A percentile compares a stretch with the other conserved stretches of the same genome.
phyloP scores from a whole-genome alignment of 2,888 invertebrate species.

The Schizotus pectinicornis region DNA sequence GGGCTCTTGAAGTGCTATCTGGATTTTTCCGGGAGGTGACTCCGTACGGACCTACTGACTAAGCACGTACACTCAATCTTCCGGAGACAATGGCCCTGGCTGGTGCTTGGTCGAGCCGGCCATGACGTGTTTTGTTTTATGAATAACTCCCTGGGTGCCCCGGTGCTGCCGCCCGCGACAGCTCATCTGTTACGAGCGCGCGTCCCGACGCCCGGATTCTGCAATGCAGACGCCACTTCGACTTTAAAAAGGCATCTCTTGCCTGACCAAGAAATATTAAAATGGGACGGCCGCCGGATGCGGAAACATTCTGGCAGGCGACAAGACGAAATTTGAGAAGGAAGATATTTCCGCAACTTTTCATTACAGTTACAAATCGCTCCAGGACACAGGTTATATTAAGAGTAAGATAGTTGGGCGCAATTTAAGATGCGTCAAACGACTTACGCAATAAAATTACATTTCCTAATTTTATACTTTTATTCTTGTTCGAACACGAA shows the following conservation, averaged over 20 bases:
- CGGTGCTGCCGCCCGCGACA: slow-evolving; percentile 39
- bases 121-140: slow-evolving; percentile 45
- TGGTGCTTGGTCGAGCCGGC: slow-evolving; percentile 29
- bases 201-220: slow-evolving; percentile 37
- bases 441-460: too few species aligned
- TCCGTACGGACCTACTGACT: slow-evolving; percentile 31
- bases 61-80: slow-evolving; percentile 35
- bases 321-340: too few species aligned
- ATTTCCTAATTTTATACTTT: too few species aligned
- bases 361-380: too few species aligned
- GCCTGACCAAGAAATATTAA: too few species aligned
- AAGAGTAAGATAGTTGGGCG: too few species aligned
- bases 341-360: too few species aligned
- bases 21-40: slow-evolving; percentile 32
- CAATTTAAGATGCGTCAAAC: too few species aligned
- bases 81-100: slow-evolving; percentile 30
- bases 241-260: not conserved
- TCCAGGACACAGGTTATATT: too few species aligned
- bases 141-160: slow-evolving; percentile 44
- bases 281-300: too few species aligned
- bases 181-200: slow-evolving; percentile 42
- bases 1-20: slow-evolving; percentile 16
- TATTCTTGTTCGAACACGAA: too few species aligned
- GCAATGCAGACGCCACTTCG: slow-evolving; percentile 29
- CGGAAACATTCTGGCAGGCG: too few species aligned